Percentiles rank a stretch among this genome's conserved stretches.
These are phyloP conservation scores for Drosophila ananassae DNA, from an alignment of 1,140 invertebrate species.

Conservation along the genomic window DNA sequence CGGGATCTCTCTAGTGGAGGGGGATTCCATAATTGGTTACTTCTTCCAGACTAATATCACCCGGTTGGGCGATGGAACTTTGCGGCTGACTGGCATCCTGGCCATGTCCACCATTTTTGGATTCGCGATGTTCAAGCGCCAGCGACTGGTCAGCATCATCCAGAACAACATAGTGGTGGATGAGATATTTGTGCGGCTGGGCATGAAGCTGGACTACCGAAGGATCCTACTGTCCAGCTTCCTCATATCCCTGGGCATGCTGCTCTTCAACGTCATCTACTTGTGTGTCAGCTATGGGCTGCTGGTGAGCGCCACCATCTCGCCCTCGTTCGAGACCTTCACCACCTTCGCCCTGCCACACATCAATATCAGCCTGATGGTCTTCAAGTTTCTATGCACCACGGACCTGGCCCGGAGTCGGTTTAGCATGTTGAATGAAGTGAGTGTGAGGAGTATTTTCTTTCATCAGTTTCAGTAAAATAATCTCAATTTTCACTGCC, in stretches of 20 bases:
- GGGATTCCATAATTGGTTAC: slow-evolving; percentile 79
- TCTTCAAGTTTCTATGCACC: slow-evolving; percentile 80
- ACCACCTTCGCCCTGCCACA: slow-evolving; percentile 76
- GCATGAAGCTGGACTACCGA: slow-evolving; percentile 74
- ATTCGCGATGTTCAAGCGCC: slow-evolving; percentile 72
- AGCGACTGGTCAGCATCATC: slow-evolving; percentile 67
- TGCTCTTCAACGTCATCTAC: slow-evolving; percentile 75
- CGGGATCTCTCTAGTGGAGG: slow-evolving; percentile 56
- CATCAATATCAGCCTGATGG: slow-evolving; percentile 79
- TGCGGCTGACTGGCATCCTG: slow-evolving; percentile 74
- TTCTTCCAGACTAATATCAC: slow-evolving; percentile 82
- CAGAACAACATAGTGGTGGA: slow-evolving; percentile 75
- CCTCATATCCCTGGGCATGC: slow-evolving; percentile 72
- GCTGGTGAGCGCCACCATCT: slow-evolving; percentile 67
- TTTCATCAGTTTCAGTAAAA: not conserved
- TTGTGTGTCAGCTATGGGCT: slow-evolving; percentile 75
- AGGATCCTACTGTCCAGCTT: slow-evolving; percentile 64
- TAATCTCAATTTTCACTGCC: not conserved
- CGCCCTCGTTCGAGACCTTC: slow-evolving; percentile 79
- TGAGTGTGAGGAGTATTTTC: slow-evolving; percentile 30
- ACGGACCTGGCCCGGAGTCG: slow-evolving; percentile 75
- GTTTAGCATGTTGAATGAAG: slow-evolving; percentile 77
- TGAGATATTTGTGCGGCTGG: slow-evolving; percentile 73
- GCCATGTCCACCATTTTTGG: slow-evolving; percentile 79
- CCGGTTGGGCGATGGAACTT: slow-evolving; percentile 68